Percentiles rank a stretch among this genome's conserved stretches.
These are phyloP conservation scores for Limnephilus auricula DNA, from an alignment of 2,888 invertebrate species.

Conservation along the genomic window DNA sequence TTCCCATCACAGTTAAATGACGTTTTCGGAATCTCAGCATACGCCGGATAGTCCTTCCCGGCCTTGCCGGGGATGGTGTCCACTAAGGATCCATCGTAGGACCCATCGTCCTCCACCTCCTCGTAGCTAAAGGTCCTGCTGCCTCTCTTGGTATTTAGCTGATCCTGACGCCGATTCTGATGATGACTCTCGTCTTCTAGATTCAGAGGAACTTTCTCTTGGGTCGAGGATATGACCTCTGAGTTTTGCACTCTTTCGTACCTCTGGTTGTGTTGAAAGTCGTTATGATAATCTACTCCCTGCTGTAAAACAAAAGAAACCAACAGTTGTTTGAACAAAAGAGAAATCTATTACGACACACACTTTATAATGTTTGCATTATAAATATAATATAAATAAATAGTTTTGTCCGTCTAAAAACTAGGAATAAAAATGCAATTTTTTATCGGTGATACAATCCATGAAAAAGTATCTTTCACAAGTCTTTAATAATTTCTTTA, in stretches of 20 bases:
- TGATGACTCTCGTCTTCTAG: background rate
- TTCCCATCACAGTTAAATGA: slow-evolving; percentile 72
- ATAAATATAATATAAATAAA: no score
- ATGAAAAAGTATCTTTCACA: no score
- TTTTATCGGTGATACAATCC: no score
- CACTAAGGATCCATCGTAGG: slow-evolving; percentile 67
- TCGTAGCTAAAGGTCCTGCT: slow-evolving; percentile 46
- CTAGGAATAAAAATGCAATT: no score
- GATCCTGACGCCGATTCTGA: background rate
- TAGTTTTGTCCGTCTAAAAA: no score
- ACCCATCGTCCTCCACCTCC: slow-evolving; percentile 59
- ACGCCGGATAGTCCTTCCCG: slow-evolving; percentile 74
- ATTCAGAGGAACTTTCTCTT: background rate
- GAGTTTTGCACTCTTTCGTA: slow-evolving; percentile 35
- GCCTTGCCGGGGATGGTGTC: slow-evolving; percentile 72
- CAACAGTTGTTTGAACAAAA: no score
- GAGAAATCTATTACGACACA: no score
- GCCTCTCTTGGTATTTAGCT: slow-evolving; percentile 25
- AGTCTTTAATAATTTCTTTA: no score
- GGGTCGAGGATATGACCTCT: slow-evolving; percentile 14
- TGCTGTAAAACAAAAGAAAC: background rate
- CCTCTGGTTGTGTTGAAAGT: slow-evolving; percentile 34
- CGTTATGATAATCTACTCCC: slow-evolving; percentile 25
- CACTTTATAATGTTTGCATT: no score
- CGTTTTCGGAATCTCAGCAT: slow-evolving; percentile 72